These are phyloP conservation scores for Lophura nycthemera DNA, from an alignment of 2,113 vertebrate genomes.

Conservation along the genomic window DNA sequence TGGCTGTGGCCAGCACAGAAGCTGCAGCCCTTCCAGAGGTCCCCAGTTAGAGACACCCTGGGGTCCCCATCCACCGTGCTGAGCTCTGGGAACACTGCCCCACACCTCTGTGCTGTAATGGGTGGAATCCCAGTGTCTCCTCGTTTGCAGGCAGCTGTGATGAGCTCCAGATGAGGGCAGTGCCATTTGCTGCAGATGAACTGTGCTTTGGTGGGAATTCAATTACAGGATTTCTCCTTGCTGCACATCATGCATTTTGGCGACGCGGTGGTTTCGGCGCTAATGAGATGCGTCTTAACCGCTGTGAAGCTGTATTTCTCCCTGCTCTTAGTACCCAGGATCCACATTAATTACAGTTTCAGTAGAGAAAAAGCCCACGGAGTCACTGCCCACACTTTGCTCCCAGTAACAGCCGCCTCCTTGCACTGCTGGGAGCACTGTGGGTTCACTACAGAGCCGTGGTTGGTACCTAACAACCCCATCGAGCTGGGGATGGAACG, in stretches of 20 bases:
- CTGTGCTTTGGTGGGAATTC: constrained; percentile 9
- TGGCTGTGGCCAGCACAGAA: not conserved
- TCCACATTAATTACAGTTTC: constrained; percentile 71
- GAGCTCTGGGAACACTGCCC: not conserved
- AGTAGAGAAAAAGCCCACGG: constrained; percentile 34
- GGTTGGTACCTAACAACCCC: constrained; percentile 56
- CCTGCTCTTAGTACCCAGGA: constrained; percentile 47
- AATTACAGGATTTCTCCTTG: constrained; percentile 28
- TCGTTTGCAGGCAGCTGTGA: not conserved
- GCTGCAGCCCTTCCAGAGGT: too few species aligned
- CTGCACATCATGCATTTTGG: constrained; percentile 59
- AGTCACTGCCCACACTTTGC: constrained; percentile 56
- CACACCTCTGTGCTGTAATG: not conserved
- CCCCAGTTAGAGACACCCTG: not conserved
- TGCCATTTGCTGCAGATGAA: constrained; percentile 60
- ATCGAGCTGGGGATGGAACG: not conserved
- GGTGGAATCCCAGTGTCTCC: constrained; percentile 42
- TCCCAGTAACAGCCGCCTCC: constrained; percentile 48
- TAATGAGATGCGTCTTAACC: constrained; percentile 72
- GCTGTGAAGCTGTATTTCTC: constrained; percentile 57
- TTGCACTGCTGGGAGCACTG: constrained; percentile 38
- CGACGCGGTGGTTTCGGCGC: constrained; percentile 34
- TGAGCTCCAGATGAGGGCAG: not conserved
- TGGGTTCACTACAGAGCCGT: constrained; percentile 37
- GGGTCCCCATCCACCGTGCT: too few species aligned